These are phyloP conservation scores for Calameuta filiformis DNA, from an alignment of 2,888 invertebrate genomes.

Conservation along the genomic window DNA sequence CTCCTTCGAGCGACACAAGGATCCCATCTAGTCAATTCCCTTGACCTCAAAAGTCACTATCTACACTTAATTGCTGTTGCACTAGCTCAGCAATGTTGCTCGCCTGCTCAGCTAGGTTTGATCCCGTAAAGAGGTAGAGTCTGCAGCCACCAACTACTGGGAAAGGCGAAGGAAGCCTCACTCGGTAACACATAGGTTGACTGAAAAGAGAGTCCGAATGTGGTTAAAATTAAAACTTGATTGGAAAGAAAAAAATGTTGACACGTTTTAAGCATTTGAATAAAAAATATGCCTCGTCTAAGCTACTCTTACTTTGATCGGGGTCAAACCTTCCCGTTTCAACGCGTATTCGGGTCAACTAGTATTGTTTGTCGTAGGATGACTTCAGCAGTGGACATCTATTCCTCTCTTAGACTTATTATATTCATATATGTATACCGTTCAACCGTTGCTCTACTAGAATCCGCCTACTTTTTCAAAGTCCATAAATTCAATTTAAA, in stretches of 20 bases:
- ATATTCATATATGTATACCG: background rate
- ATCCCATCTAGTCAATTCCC: constrained; percentile 26
- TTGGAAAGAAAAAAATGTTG: background rate
- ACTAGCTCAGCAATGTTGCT: background rate
- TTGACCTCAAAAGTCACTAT: constrained; percentile 58
- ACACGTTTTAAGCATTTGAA: background rate
- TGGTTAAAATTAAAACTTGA: background rate
- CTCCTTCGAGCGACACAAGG: background rate
- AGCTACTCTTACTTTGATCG: constrained; percentile 18
- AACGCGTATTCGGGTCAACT: constrained; percentile 47
- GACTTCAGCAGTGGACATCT: constrained; percentile 41
- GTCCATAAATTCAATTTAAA: background rate
- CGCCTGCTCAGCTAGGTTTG: background rate
- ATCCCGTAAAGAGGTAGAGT: background rate
- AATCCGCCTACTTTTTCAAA: background rate
- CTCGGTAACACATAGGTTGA: background rate
- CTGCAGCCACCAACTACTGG: background rate
- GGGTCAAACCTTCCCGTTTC: constrained; percentile 37
- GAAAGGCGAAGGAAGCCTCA: background rate
- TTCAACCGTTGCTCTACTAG: background rate
- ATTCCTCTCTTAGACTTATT: constrained; percentile 39
- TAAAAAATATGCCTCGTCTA: background rate
- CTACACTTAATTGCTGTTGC: background rate
- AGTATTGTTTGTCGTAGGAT: constrained; percentile 45
- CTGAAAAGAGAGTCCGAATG: background rate